Percentiles rank a stretch among this genome's conserved stretches.
These are phyloP conservation scores for Garra rufa DNA, from an alignment of 2,113 vertebrate species.

Conservation along the genomic window DNA sequence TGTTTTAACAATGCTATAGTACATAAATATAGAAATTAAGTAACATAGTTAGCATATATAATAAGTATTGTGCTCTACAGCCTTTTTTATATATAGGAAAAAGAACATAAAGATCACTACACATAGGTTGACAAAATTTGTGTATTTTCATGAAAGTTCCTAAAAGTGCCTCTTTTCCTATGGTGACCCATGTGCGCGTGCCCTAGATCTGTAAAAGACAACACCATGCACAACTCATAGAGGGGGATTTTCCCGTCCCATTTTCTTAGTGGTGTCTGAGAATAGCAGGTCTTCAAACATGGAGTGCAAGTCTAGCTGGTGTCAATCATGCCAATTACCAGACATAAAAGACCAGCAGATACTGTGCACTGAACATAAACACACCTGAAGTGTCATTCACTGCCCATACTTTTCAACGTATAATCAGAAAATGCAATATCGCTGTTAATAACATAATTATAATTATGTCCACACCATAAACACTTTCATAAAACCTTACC, in stretches of 20 bases:
- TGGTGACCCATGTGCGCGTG: conserved; percentile 53
- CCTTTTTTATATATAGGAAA: not conserved
- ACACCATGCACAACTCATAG: conserved; percentile 64
- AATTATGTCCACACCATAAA: conserved; percentile 22
- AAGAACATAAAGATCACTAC: not conserved
- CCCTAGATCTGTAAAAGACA: conserved; percentile 63
- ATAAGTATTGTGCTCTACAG: not conserved
- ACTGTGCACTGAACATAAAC: conserved; percentile 6
- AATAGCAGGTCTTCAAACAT: conserved; percentile 71
- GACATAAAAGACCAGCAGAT: conserved; percentile 19
- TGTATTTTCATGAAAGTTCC: not conserved
- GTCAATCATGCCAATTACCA: conserved; percentile 42
- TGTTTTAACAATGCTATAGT: not conserved
- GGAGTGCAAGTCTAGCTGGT: conserved; percentile 23
- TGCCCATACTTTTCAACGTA: not conserved
- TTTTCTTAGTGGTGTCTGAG: conserved; percentile 52
- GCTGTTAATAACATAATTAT: conserved; percentile 3
- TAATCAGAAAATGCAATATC: not conserved
- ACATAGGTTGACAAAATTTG: not conserved
- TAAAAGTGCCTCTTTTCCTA: not conserved
- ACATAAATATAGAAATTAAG: no score
- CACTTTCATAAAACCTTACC: not conserved
- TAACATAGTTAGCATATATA: no score
- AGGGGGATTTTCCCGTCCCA: conserved; percentile 71
- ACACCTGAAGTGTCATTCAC: not conserved